phyloP scores from a whole-genome alignment of 2,888 invertebrate genomes.

The Hypselothyrea guttata region DNA sequence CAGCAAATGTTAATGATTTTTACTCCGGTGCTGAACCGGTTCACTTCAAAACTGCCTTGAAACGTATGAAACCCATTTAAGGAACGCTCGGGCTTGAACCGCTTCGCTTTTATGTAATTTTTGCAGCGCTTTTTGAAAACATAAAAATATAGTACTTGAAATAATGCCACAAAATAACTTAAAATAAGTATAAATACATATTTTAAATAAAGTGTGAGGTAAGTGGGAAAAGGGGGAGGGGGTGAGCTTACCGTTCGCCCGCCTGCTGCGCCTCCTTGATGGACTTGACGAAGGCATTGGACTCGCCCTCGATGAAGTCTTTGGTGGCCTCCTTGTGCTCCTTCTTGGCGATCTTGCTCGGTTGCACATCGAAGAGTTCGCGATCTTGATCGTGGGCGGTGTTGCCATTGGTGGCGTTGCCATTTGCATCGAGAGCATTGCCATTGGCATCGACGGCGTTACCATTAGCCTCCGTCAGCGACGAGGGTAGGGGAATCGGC shows the following conservation, averaged over 20 bases:
- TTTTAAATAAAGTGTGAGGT: slow-evolving; percentile 19
- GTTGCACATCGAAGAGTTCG: slow-evolving; percentile 66
- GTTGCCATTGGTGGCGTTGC: slow-evolving; percentile 59
- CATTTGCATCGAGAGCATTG: slow-evolving; percentile 52
- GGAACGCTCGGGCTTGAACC: too few species aligned
- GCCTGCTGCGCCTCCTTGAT: slow-evolving; percentile 67
- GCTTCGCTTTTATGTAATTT: too few species aligned
- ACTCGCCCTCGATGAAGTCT: slow-evolving; percentile 79
- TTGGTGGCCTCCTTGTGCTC: slow-evolving; percentile 79
- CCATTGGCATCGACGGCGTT: slow-evolving; percentile 48
- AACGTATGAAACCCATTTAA: too few species aligned
- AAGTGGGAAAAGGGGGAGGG: background rate
- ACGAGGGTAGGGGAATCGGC: slow-evolving; percentile 63
- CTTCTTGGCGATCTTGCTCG: slow-evolving; percentile 60
- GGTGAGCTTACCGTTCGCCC: slow-evolving; percentile 58
- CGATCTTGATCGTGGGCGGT: slow-evolving; percentile 39
- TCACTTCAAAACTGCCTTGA: too few species aligned
- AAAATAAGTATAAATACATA: slow-evolving; percentile 12
- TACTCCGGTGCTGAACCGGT: too few species aligned
- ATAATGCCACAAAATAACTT: slow-evolving; percentile 18
- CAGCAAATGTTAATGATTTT: too few species aligned
- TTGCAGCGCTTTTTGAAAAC: too few species aligned
- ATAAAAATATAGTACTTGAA: slow-evolving; percentile 41
- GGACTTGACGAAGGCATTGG: slow-evolving; percentile 67
- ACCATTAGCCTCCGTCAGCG: slow-evolving; percentile 38